These are phyloP conservation scores for Bembecia ichneumoniformis DNA, from an alignment of 2,888 invertebrate species.

Conservation along the genomic window DNA sequence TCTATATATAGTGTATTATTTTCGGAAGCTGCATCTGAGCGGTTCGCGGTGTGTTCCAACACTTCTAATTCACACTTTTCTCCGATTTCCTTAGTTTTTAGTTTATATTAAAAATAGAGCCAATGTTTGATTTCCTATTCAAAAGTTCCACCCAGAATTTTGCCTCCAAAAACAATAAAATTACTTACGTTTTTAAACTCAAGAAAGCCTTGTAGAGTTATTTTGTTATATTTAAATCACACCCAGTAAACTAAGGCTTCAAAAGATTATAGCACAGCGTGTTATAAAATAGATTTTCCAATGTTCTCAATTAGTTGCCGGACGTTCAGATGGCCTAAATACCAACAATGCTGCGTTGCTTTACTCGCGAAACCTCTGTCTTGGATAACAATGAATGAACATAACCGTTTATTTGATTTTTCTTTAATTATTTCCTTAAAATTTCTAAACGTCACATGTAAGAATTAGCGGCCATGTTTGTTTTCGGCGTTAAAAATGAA, in stretches of 20 bases:
- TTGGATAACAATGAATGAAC: background rate
- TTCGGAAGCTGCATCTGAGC: conserved; percentile 49
- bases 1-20: conserved; percentile 56
- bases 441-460: too few species aligned
- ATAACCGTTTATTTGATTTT: background rate
- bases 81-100: conserved; percentile 10
- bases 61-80: conserved; percentile 22
- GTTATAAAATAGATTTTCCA: conserved; percentile 54
- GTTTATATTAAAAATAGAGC: too few species aligned
- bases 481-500: too few species aligned
- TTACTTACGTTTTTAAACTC: too few species aligned
- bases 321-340: conserved; percentile 46
- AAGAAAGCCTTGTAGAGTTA: too few species aligned
- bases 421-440: too few species aligned
- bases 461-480: too few species aligned
- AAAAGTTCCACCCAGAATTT: too few species aligned
- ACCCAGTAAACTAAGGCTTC: background rate
- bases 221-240: background rate
- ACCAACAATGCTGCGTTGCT: conserved; percentile 20
- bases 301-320: conserved; percentile 28
- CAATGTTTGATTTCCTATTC: too few species aligned
- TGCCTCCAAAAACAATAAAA: too few species aligned
- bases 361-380: background rate
- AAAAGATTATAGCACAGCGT: background rate
- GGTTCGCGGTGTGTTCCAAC: conserved; percentile 34